Evolutionary conservation across 37 sponge, comb jelly and placozoan genomes (phyloP).

Genomic region (Cliona cf. orientalis): DNA sequence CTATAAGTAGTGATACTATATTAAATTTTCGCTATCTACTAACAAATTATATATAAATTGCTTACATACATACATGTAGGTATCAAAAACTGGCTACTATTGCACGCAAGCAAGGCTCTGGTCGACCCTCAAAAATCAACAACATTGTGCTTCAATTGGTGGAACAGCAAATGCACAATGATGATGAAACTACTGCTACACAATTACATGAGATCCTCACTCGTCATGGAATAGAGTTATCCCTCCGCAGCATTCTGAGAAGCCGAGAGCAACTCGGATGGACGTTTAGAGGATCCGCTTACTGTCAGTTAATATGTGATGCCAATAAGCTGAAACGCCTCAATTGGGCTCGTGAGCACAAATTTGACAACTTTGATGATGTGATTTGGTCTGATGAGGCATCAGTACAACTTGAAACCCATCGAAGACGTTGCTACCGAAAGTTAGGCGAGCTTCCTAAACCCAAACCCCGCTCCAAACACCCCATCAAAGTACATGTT

Average conservation of each 20-base stretch:
- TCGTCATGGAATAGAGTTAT: background rate
- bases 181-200: slow-evolving; percentile 50
- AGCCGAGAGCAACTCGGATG: slow-evolving; percentile 18
- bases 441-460: slow-evolving; percentile 40
- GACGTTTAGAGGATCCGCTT: slow-evolving; percentile 36
- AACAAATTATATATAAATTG: background rate
- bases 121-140: slow-evolving; percentile 31
- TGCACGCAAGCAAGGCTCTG: slow-evolving; percentile 20
- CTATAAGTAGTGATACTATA: background rate
- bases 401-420: slow-evolving; percentile 39
- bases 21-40: background rate
- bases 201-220: slow-evolving; percentile 18
- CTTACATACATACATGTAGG: background rate
- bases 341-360: slow-evolving; percentile 25
- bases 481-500: slow-evolving; percentile 56
- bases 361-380: slow-evolving; percentile 21
- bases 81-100: slow-evolving; percentile 2
- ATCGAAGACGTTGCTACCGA: slow-evolving; percentile 24
- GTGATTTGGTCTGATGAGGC: slow-evolving; percentile 46
- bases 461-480: slow-evolving; percentile 41
- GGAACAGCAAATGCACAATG: slow-evolving; percentile 17
- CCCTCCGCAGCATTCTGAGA: background rate
- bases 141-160: slow-evolving; percentile 2
- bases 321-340: slow-evolving; percentile 25
- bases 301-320: slow-evolving; percentile 35